phyloP scores from a whole-genome alignment of 2,888 invertebrate species.

The Tineola bisselliella region DNA sequence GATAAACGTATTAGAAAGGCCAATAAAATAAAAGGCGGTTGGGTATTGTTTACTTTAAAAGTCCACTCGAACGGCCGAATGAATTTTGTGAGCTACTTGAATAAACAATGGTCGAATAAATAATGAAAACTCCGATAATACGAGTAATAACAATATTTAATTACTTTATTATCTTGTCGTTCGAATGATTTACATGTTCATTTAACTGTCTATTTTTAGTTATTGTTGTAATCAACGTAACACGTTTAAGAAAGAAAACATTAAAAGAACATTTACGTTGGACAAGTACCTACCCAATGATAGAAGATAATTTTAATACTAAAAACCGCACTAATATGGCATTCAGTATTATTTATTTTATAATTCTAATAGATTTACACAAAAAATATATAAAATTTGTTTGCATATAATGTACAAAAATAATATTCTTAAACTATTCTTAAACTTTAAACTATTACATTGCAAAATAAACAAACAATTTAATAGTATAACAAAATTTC shows the following conservation, averaged over 20 bases:
- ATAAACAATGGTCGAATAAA: background rate
- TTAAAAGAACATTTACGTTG: background rate
- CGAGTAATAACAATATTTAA: background rate
- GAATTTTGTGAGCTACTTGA: background rate
- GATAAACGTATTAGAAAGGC: conserved; percentile 2
- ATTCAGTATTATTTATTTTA: background rate
- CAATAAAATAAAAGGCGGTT: conserved; percentile 3
- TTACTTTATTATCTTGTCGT: conserved; percentile 4
- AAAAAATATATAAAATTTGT: background rate
- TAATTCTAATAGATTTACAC: background rate
- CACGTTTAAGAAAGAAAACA: background rate
- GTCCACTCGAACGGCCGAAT: background rate
- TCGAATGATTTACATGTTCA: background rate
- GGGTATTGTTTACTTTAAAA: background rate
- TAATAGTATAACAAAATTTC: background rate
- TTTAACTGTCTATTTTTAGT: conserved; percentile 4
- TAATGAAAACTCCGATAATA: background rate
- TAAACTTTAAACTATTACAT: too few relatives aligned
- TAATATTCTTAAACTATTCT: background rate
- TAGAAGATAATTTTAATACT: background rate
- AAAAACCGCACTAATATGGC: background rate
- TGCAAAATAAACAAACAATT: conserved; percentile 3
- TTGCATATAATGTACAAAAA: background rate
- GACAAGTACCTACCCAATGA: background rate
- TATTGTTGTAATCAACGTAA: background rate